Evolutionary conservation across 2,113 vertebrate species (phyloP), one percentile per base, ranked within the genome.

Genomic region (Ophiodon elongatus): DNA sequence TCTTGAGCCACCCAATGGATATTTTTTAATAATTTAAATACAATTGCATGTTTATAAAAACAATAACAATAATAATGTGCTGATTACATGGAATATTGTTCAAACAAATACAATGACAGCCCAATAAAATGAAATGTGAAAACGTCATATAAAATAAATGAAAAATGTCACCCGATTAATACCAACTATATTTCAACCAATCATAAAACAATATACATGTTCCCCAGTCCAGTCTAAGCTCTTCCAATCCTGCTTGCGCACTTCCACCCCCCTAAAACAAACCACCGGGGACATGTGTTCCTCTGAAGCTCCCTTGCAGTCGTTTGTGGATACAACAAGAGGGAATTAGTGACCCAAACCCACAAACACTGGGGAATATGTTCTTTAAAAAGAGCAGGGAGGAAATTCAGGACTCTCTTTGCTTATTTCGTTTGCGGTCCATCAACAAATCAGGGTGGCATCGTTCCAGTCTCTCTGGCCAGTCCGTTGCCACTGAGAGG

Each of bases 311-410:
- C 47, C 25, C 50, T 50, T 27, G 31, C 50, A 43, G 25, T 41
- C 62, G 35, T 56, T 57, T 62, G 62, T 67, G 41, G 15, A 37
- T 15, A n/a, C 11, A 72, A 47, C 8, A 29, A 45, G 21, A 62
- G 43, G 6, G 35, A 77, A 64, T 69, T 14, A 33, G 13, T 81
- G 47, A 77, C 63, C 54, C 62, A 19, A 47, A 23, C 74, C n/a
- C 29, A 67, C 56, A 54, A 9, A 25, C 63, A 56, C 23, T 3
- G 0, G 59, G 73, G 59, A 52, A 41, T 45, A 1, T 35, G 15
- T 60, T 74, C 37, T 7, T 79, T 43, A 8, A 47, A 25, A 7
- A 54, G 27, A 62, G 17, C 35, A 67, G 1, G 2, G 8, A 31
- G 47, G 39, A 65, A 11, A 70, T 52, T 39, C 39, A 39, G 54